Evolutionary conservation across 2,797 vertebrate species (phyloP).

Genomic region (Apogon talboti): DNA sequence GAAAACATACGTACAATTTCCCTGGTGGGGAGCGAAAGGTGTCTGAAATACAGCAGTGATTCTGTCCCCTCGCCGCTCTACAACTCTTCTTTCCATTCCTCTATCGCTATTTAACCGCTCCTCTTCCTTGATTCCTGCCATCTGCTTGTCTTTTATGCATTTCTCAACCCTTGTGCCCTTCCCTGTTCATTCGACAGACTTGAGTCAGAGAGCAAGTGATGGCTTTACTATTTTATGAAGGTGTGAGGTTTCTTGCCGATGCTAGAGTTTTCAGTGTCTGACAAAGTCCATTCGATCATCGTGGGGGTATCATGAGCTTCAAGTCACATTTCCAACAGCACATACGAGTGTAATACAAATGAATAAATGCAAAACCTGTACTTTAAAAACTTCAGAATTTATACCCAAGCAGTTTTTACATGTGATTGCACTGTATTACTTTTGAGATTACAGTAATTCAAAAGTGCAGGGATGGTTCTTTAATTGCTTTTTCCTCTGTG

Average conservation of each 20-base stretch:
- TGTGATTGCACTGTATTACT: not conserved
- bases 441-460: not conserved
- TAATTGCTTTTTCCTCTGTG: constrained; percentile 33
- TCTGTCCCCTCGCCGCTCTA: constrained; percentile 34
- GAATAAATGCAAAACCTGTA: not conserved
- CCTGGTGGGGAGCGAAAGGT: constrained; percentile 10
- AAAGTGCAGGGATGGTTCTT: not conserved
- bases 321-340: constrained; percentile 31
- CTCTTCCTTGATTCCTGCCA: constrained; percentile 50
- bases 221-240: constrained; percentile 80
- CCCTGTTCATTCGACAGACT: constrained; percentile 76
- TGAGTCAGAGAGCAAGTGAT: constrained; percentile 76
- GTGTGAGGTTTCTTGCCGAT: constrained; percentile 58
- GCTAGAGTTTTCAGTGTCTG: constrained; percentile 67
- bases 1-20: constrained; percentile 62
- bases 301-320: constrained; percentile 37
- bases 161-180: constrained; percentile 70
- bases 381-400: not conserved
- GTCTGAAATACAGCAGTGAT: constrained; percentile 52
- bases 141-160: constrained; percentile 62
- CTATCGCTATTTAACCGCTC: constrained; percentile 20
- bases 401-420: too few species aligned
- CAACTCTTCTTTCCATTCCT: constrained; percentile 34
- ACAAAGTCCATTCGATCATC: constrained; percentile 65
- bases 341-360: constrained; percentile 18